Conservation (phyloP, 2,113 vertebrate genomes). For the Menidia beryllina region DNA sequence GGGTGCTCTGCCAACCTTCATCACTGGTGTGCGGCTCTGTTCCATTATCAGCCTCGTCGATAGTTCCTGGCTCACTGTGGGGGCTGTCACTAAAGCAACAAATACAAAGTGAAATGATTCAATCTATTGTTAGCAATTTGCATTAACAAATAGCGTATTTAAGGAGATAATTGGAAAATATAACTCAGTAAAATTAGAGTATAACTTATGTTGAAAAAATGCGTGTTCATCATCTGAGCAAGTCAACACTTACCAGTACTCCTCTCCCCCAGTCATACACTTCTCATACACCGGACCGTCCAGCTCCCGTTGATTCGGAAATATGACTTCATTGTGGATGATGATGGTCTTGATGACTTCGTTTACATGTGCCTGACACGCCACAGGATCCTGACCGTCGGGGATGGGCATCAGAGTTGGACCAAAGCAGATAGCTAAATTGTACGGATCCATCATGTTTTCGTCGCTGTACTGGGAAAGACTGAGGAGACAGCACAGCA, state of each 20-base stretch:
- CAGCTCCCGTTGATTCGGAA: constrained; percentile 90
- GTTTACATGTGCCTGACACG: constrained; percentile 94
- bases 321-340: constrained; percentile 91
- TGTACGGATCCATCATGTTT: constrained; percentile 99
- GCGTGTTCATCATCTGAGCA: background rate
- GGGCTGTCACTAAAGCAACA: constrained; percentile 90
- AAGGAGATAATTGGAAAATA: background rate
- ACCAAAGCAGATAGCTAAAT: constrained; percentile 96
- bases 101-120: constrained; percentile 7
- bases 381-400: constrained; percentile 93
- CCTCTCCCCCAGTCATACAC: constrained; percentile 95
- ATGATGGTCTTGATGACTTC: constrained; percentile 98
- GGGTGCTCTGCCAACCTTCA: constrained; percentile 86
- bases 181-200: background rate
- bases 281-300: constrained; percentile 96
- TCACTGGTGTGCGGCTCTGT: constrained; percentile 98
- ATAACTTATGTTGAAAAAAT: background rate
- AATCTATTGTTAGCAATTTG: background rate
- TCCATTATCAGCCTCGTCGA: constrained; percentile 95
- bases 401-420: constrained; percentile 97
- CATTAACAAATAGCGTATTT: background rate
- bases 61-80: constrained; percentile 97
- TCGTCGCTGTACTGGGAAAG: constrained; percentile 96
- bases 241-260: constrained; percentile 90
- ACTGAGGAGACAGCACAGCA: constrained; percentile 72